A percentile compares a stretch with the other conserved stretches of the same genome.
These are phyloP conservation scores for Gnathonemus echidnorhynchus DNA, from an alignment of 2,113 vertebrate genomes.

Conservation along the genomic window DNA sequence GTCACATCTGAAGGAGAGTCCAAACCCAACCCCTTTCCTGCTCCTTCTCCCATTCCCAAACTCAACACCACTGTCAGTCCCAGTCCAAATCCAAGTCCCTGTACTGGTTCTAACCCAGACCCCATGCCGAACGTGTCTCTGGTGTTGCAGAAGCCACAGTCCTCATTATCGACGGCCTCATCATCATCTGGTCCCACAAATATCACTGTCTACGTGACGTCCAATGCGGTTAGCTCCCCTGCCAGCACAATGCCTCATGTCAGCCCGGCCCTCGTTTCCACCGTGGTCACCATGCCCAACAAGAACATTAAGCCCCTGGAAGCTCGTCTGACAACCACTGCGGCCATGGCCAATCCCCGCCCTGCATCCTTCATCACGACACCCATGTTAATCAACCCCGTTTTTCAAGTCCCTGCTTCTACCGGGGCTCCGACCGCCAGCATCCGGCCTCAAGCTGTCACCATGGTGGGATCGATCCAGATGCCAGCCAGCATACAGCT, in stretches of 20 bases:
- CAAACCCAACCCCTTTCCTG: constrained; percentile 41
- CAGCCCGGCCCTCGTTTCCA: constrained; percentile 72
- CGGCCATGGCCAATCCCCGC: constrained; percentile 58
- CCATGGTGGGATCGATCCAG: constrained; percentile 82
- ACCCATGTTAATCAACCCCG: constrained; percentile 86
- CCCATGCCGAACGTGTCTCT: constrained; percentile 60
- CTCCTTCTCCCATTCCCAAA: not conserved
- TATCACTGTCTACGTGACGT: constrained; percentile 92
- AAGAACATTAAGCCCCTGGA: constrained; percentile 78
- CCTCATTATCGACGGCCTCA: constrained; percentile 31
- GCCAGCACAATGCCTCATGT: constrained; percentile 72
- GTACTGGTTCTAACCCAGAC: constrained; percentile 37
- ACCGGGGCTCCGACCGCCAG: constrained; percentile 56
- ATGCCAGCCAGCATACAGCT: constrained; percentile 83
- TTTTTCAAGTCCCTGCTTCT: constrained; percentile 74
- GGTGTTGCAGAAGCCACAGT: constrained; percentile 65
- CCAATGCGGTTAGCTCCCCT: constrained; percentile 75
- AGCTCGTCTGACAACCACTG: constrained; percentile 55
- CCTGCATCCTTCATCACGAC: constrained; percentile 77
- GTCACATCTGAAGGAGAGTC: constrained; percentile 38
- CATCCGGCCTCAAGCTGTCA: constrained; percentile 80
- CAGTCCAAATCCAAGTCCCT: constrained; percentile 33
- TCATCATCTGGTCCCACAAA: constrained; percentile 73
- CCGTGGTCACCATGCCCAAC: constrained; percentile 78
- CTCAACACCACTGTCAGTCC: constrained; percentile 27